Evolutionary conservation across 92 coral and sea anemone genomes (phyloP).

Genomic region (Siderastrea siderea): DNA sequence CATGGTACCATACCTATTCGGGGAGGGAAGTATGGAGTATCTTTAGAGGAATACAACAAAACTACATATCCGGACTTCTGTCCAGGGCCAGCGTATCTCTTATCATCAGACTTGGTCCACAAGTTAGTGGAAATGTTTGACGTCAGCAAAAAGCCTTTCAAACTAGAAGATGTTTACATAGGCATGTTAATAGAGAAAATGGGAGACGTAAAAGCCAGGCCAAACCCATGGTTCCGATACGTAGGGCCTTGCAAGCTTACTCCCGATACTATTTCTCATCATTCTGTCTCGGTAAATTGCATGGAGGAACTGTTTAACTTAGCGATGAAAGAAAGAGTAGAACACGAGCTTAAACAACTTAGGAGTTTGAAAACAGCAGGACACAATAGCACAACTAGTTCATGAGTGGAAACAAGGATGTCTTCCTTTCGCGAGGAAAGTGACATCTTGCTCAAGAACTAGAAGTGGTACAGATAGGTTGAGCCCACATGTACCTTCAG

Average conservation of each 20-base stretch:
- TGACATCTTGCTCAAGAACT: too few relatives aligned
- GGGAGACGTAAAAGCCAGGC: background rate
- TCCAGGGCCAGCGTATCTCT: constrained; percentile 62
- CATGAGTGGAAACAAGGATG: too few relatives aligned
- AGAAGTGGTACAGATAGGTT: too few relatives aligned
- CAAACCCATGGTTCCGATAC: background rate
- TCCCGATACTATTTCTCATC: background rate
- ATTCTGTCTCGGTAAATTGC: background rate
- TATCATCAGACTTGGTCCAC: constrained; percentile 54
- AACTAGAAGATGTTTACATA: constrained; percentile 59
- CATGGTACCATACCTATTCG: background rate
- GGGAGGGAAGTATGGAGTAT: constrained; percentile 51
- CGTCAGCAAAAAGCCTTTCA: constrained; percentile 53
- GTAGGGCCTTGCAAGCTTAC: background rate
- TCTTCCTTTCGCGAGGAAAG: too few relatives aligned
- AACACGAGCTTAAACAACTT: background rate
- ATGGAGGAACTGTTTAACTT: background rate
- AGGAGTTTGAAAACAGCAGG: too few relatives aligned
- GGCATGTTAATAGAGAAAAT: background rate
- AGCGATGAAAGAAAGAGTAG: background rate
- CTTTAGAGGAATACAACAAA: constrained; percentile 39
- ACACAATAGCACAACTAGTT: too few relatives aligned
- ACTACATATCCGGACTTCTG: constrained; percentile 58
- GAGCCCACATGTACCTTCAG: too few relatives aligned
- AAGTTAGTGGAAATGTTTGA: constrained; percentile 28